These are phyloP conservation scores for Microcebus ravelobensis DNA, from an alignment of 2,113 vertebrate genomes.

Conservation along the genomic window DNA sequence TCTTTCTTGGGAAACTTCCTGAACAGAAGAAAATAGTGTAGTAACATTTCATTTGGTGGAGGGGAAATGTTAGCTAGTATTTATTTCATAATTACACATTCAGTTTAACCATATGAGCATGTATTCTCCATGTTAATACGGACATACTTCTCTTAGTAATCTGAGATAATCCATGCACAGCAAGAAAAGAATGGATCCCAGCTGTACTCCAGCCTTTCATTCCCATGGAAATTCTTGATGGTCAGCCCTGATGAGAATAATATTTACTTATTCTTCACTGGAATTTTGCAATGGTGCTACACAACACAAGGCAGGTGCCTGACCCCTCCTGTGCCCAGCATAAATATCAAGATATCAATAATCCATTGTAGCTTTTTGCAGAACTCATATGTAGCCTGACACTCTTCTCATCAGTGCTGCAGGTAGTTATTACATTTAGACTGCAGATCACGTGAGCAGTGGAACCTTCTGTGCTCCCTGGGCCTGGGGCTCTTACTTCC, in stretches of 20 bases:
- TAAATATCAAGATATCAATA: neutral
- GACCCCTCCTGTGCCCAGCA: neutral
- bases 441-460: neutral
- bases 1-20: constrained; percentile 8
- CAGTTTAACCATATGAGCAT: neutral
- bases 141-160: neutral
- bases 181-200: neutral
- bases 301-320: neutral
- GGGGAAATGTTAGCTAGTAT: neutral
- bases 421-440: neutral
- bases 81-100: constrained; percentile 6
- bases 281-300: neutral
- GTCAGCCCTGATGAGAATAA: neutral
- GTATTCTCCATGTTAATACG: neutral
- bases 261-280: neutral
- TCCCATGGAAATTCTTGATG: neutral
- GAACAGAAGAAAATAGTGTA: constrained; percentile 48
- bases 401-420: neutral
- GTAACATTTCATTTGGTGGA: neutral
- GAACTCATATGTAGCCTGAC: neutral
- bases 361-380: neutral
- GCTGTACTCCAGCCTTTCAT: neutral
- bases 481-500: neutral
- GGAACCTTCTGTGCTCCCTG: neutral
- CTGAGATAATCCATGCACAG: neutral